A percentile compares a stretch with the other conserved stretches of the same genome.
Conservation (phyloP, 1,140 invertebrate species). For the Papilio helenus region DNA sequence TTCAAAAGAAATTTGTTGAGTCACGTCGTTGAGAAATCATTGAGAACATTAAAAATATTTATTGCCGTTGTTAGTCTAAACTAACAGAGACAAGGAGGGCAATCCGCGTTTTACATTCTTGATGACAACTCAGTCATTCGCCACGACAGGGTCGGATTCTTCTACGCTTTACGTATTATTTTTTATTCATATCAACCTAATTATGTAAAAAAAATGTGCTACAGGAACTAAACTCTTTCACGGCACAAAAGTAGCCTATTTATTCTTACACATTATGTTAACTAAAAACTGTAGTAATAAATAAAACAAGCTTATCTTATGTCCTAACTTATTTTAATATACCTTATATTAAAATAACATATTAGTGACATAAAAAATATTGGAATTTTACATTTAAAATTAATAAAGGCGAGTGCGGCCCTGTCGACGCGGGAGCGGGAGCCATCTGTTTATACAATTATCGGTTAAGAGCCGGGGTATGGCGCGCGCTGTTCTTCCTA, state of each 20-base stretch:
- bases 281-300: too few relatives aligned
- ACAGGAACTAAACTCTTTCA: too few relatives aligned
- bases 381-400: conserved; percentile 1
- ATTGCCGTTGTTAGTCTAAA: conserved; percentile 74
- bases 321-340: neutral
- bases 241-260: too few relatives aligned
- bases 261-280: too few relatives aligned
- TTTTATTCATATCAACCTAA: neutral
- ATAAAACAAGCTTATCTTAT: neutral
- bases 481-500: conserved; percentile 80
- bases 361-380: neutral
- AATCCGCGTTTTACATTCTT: conserved; percentile 76
- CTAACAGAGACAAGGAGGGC: conserved; percentile 68
- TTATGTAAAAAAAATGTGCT: too few relatives aligned
- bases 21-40: conserved; percentile 58
- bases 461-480: conserved; percentile 75
- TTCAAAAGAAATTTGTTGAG: conserved; percentile 16
- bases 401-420: conserved; percentile 49
- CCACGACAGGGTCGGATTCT: conserved; percentile 62
- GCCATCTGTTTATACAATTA: conserved; percentile 83
- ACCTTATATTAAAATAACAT: neutral
- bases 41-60: conserved; percentile 75
- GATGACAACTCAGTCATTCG: conserved; percentile 76
- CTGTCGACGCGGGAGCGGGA: conserved; percentile 62
- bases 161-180: neutral